These are phyloP conservation scores for Drosophila mojavensis DNA, from an alignment of 1,140 invertebrate genomes.

Conservation along the genomic window DNA sequence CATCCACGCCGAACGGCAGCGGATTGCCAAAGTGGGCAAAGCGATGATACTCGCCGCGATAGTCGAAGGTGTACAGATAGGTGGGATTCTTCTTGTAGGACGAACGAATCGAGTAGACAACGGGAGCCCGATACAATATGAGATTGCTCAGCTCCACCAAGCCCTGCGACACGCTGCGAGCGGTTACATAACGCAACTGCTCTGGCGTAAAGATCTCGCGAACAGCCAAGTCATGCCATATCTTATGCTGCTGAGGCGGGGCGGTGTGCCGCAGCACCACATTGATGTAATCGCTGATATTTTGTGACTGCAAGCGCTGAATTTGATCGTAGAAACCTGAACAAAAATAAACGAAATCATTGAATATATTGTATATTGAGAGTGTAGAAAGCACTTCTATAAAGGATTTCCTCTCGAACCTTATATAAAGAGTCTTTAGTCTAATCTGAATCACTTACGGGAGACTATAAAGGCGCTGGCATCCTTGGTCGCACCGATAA, in stretches of 20 bases:
- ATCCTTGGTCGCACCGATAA: slow-evolving; percentile 72
- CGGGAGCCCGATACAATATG: slow-evolving; percentile 71
- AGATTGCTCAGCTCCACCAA: slow-evolving; percentile 71
- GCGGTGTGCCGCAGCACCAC: slow-evolving; percentile 67
- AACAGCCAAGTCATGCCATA: slow-evolving; percentile 72
- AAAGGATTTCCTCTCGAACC: no score
- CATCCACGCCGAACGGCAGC: slow-evolving; percentile 73
- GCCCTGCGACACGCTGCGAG: slow-evolving; percentile 45
- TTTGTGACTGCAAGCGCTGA: slow-evolving; percentile 46
- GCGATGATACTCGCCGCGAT: slow-evolving; percentile 75
- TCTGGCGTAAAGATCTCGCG: slow-evolving; percentile 65
- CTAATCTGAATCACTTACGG: slow-evolving; percentile 45
- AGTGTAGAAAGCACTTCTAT: neutral
- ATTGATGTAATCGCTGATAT: slow-evolving; percentile 76
- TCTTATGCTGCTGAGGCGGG: slow-evolving; percentile 53
- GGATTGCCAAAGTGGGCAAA: slow-evolving; percentile 63
- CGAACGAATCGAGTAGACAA: slow-evolving; percentile 61
- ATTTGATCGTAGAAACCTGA: slow-evolving; percentile 72
- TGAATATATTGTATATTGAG: neutral
- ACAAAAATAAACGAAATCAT: neutral
- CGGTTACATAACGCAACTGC: slow-evolving; percentile 25
- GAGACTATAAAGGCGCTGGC: slow-evolving; percentile 79
- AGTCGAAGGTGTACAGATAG: slow-evolving; percentile 78
- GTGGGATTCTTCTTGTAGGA: slow-evolving; percentile 48
- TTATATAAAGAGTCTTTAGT: no score